phyloP scores from a whole-genome alignment of 1,140 invertebrate species.

The Lordiphosa mommai region DNA sequence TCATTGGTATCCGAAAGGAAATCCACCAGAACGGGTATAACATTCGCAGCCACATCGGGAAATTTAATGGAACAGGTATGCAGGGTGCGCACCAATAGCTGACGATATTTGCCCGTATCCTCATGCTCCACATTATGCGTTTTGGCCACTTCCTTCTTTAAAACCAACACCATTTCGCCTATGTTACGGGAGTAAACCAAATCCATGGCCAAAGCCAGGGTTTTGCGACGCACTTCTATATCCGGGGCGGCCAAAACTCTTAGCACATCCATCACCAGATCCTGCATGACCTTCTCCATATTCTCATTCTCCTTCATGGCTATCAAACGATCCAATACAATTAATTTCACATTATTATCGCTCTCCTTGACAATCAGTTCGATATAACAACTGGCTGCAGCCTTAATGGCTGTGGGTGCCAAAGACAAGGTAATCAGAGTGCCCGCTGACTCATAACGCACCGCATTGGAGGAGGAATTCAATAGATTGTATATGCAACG shows the following conservation, averaged over 20 bases:
- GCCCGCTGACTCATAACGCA: slow-evolving; percentile 98
- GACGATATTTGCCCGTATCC: slow-evolving; percentile 96
- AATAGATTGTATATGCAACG: slow-evolving; percentile 98
- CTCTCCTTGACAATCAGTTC: slow-evolving; percentile 99
- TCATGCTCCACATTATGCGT: slow-evolving; percentile 96
- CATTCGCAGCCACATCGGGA: slow-evolving; percentile 95
- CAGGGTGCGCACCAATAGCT: slow-evolving; percentile 95
- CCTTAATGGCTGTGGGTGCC: slow-evolving; percentile 98
- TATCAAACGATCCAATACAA: slow-evolving; percentile 96
- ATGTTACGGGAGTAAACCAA: slow-evolving; percentile 96
- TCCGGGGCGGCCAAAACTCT: slow-evolving; percentile 96
- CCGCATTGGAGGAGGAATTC: slow-evolving; percentile 97
- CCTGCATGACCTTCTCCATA: slow-evolving; percentile 96
- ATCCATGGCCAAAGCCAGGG: slow-evolving; percentile 92
- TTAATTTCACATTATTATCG: slow-evolving; percentile 99
- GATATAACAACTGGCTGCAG: slow-evolving; percentile 98
- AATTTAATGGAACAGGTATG: slow-evolving; percentile 98
- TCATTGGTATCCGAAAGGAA: slow-evolving; percentile 98
- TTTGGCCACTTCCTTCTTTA: slow-evolving; percentile 97
- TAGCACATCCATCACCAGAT: slow-evolving; percentile 99
- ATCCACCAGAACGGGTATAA: slow-evolving; percentile 97
- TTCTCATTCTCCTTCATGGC: slow-evolving; percentile 92
- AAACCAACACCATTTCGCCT: slow-evolving; percentile 96
- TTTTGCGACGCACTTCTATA: slow-evolving; percentile 95
- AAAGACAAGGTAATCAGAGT: slow-evolving; percentile 99